phyloP scores from a whole-genome alignment of 2,113 vertebrate genomes.

The Nibea albiflora region DNA sequence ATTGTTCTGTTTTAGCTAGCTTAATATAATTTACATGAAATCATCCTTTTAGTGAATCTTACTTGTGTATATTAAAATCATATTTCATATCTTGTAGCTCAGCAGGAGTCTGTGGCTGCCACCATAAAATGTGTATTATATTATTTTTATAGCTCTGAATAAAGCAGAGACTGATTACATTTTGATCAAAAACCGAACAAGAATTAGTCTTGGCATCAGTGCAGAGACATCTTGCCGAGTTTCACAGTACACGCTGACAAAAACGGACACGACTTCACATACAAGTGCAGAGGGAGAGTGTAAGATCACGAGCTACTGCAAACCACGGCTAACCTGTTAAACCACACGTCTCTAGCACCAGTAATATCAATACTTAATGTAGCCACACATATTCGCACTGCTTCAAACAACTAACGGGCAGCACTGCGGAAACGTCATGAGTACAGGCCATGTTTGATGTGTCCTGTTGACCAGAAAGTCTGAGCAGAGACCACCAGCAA shows the following conservation, averaged over 20 bases:
- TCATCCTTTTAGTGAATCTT: neutral
- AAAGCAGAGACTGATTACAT: neutral
- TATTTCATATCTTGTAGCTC: neutral
- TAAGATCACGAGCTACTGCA: slow-evolving; percentile 28
- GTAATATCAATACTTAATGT: neutral
- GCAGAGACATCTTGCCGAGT: slow-evolving; percentile 59
- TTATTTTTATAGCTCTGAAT: neutral
- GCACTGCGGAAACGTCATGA: neutral
- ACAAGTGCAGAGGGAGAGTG: slow-evolving; percentile 37
- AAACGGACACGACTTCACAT: slow-evolving; percentile 33
- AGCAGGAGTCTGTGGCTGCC: neutral
- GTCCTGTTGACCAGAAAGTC: slow-evolving; percentile 4
- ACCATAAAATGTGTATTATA: neutral
- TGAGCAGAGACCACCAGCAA: neutral
- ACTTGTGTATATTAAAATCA: neutral
- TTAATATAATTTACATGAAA: neutral
- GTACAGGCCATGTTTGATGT: neutral
- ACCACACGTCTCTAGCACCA: neutral
- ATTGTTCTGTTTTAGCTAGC: neutral
- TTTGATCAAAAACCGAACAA: neutral
- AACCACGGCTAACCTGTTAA: slow-evolving; percentile 34
- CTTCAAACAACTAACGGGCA: neutral
- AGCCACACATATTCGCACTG: neutral
- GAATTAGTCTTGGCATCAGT: slow-evolving; percentile 34
- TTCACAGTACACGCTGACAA: slow-evolving; percentile 63